Conservation (phyloP, 2,113 vertebrate genomes). For the Uria lomvia region DNA sequence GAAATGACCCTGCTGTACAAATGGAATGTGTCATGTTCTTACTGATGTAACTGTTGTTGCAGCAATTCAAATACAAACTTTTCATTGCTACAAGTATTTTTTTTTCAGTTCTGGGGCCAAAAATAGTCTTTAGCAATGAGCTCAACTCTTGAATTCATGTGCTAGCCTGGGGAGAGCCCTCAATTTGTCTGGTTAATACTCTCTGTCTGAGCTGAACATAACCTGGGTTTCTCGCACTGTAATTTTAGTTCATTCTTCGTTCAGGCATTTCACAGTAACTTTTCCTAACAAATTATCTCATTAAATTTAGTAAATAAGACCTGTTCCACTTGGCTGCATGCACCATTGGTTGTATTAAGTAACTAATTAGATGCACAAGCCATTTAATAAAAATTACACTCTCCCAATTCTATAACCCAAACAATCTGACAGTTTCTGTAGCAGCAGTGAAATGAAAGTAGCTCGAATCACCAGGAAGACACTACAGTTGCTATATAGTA, state of each 20-base stretch:
- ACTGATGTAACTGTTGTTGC: background rate
- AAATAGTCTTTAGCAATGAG: background rate
- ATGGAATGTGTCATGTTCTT: background rate
- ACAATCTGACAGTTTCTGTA: background rate
- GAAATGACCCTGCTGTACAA: background rate
- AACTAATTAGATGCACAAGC: constrained; percentile 14
- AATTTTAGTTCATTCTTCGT: background rate
- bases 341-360: background rate
- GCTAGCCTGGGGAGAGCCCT: background rate
- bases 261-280: constrained; percentile 7
- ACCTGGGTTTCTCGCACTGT: background rate
- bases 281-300: constrained; percentile 12
- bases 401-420: background rate
- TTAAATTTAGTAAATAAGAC: constrained; percentile 34
- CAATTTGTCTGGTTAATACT: background rate
- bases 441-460: background rate
- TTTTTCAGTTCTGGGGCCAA: background rate
- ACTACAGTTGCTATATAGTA: background rate
- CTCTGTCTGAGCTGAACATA: background rate
- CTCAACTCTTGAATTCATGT: background rate
- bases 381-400: background rate
- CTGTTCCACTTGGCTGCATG: constrained; percentile 25
- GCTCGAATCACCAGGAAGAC: background rate
- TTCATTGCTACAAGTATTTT: background rate
- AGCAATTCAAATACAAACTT: background rate